Base-by-base conservation (phyloP, 2,113 vertebrate species). In the Alligator mississippiensis region DNA sequence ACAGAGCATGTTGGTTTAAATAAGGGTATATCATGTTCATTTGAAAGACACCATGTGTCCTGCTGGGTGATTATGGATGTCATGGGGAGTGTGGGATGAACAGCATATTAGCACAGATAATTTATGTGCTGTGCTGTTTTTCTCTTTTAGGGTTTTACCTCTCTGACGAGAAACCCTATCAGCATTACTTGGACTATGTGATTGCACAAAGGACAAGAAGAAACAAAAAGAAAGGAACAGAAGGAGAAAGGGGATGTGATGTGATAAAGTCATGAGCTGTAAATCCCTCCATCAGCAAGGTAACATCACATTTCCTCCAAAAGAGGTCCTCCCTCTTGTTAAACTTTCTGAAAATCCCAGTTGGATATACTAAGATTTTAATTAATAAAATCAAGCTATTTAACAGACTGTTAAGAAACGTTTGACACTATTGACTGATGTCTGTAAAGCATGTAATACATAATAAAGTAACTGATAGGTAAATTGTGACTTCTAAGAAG, bases 21-120 rank as follows among this genome's bases (percentile, higher is more conserved):
- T 79, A 92, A 12, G 9, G 19, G 75, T 30, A 28, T 54, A 76
- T 93, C 85, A 38, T 28, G 19, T 64, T 77, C 66, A 34, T 34
- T 91, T 87, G 90, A 92, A 95, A 96, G 59, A 82, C 63, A 84
- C 3, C 0, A 18, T 79, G 70, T 84, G 61, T 87, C 87, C 92
- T 91, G 84, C 91, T 86, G 92, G 88, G 96, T 90, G 92, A 93
- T 97, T 95, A 93, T 93, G 47, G 60, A 90, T 87, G 80, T 88
- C 87, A 89, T 63, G 54, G 80, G 30, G 54, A 72, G 82, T 59
- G 85, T 90, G 87, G 79, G 77, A 95, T 86, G 81, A 92, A 85
- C 47, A 87, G 78, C 80, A 59, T 57, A 77, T 91, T 90, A 93
- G 47, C 38, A 28, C 38, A 88, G 3, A 21, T 94, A 79, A 94